Base-by-base conservation (phyloP, 1,140 invertebrate species). In the Pseudoatta argentina region DNA sequence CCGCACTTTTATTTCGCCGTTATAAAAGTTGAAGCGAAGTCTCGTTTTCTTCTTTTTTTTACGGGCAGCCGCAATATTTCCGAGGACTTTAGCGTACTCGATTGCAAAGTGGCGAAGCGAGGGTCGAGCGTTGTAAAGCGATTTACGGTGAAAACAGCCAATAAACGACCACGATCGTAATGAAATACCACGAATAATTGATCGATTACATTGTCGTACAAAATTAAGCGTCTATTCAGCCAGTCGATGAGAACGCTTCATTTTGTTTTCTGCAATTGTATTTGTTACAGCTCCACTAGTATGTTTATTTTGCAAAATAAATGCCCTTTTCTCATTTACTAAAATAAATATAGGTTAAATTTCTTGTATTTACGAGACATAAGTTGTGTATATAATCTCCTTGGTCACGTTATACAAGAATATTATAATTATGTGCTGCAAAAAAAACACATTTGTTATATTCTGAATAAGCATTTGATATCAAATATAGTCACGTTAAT, bases 141-240 rank as follows among this genome's bases (percentile, higher is more conserved):
- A 92, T 92, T 92, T 91, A 92, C 88, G 85, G 57, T 86, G 83
- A 87, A 92, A 93, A 92, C 85, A 89, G 77, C 69, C 88, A 90
- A 91, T 90, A 89, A 92, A 90, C 61, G 78, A 71, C 64, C 48
- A 39, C 30, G 39, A 83, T 83, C 44, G 69, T 75, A 83, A 83
- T 61, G 79, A 73, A 85, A 64, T 85, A 79, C 24, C 48, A 24
- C 61, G 75, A 79, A 85, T 85, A 85, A 85, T 85, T 48, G 72
- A 53, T 48, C 30, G 30, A 39, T 44, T 79, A 79, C 51, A 53
- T 55, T 34, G 39, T 66, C 67, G 66, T 79, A 55, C 53, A 79
- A 59, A 85, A 85, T 85, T 78, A 85, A 77, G 53, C 55, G 44
- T 30, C 59, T 55, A 39, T 59, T 79, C 30, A 64, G 24, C 24